Evolutionary conservation across 2,888 invertebrate species (phyloP).

Genomic region (Allygus modestus): DNA sequence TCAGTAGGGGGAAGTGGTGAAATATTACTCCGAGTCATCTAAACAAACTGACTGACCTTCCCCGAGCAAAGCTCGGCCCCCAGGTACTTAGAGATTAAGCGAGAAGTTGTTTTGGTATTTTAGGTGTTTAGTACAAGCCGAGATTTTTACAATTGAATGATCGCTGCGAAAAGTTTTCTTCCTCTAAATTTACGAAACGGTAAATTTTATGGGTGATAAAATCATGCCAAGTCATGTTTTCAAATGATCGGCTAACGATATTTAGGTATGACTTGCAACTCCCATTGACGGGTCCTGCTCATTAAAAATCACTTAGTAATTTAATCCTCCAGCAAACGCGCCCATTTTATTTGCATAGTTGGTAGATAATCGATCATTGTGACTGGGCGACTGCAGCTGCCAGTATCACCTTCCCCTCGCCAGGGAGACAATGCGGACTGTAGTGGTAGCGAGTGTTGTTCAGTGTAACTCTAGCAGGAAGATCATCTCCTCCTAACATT

Average conservation of each 20-base stretch:
- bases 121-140: too few relatives aligned
- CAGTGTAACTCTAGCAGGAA: neutral
- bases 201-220: neutral
- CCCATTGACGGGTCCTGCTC: neutral
- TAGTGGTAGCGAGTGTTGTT: neutral
- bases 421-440: neutral
- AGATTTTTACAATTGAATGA: too few relatives aligned
- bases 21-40: too few relatives aligned
- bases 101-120: too few relatives aligned
- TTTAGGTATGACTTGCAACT: constrained; percentile 8
- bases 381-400: neutral
- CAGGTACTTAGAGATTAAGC: too few relatives aligned
- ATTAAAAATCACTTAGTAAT: constrained; percentile 40
- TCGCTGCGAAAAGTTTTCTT: too few relatives aligned
- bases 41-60: too few relatives aligned
- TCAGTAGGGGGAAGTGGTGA: too few relatives aligned
- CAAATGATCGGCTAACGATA: neutral
- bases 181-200: too few relatives aligned
- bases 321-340: neutral
- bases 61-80: too few relatives aligned
- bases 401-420: neutral
- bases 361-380: constrained; percentile 4
- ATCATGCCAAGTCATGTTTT: neutral
- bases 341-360: constrained; percentile 37
- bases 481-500: constrained; percentile 11